Conservation (phyloP, 2,113 vertebrate genomes). For the Tursiops truncatus region DNA sequence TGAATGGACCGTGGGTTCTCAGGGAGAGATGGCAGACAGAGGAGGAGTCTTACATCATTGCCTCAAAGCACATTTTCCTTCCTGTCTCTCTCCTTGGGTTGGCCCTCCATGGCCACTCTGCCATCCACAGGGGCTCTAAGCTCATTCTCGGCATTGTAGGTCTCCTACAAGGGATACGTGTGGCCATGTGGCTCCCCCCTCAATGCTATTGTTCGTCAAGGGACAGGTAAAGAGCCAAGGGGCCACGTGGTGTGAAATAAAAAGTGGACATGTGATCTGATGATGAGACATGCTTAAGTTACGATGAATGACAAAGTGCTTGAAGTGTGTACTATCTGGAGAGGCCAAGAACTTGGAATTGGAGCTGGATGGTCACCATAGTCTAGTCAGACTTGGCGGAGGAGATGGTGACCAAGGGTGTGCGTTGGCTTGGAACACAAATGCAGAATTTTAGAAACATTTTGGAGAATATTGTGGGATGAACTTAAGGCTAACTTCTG, state of each 20-base stretch:
- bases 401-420: neutral
- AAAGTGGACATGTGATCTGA: neutral
- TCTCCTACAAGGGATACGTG: fast-evolving
- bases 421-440: neutral
- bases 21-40: neutral
- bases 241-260: neutral
- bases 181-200: fast-evolving
- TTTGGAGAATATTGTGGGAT: neutral
- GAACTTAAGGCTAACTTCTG: neutral
- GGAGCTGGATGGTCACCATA: fast-evolving
- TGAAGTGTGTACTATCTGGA: neutral
- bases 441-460: neutral
- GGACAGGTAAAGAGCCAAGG: neutral
- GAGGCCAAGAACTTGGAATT: neutral
- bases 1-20: fast-evolving
- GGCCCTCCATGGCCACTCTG: too few relatives aligned
- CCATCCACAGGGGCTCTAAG: too few relatives aligned
- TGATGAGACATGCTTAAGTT: neutral
- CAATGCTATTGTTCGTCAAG: fast-evolving
- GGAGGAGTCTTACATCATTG: fast-evolving
- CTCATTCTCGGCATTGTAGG: fast-evolving
- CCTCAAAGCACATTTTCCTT: neutral
- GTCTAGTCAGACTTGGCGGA: neutral
- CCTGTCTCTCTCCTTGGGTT: neutral
- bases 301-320: neutral